phyloP scores from a whole-genome alignment of 2,113 vertebrate species.

The Rhombomys opimus region DNA sequence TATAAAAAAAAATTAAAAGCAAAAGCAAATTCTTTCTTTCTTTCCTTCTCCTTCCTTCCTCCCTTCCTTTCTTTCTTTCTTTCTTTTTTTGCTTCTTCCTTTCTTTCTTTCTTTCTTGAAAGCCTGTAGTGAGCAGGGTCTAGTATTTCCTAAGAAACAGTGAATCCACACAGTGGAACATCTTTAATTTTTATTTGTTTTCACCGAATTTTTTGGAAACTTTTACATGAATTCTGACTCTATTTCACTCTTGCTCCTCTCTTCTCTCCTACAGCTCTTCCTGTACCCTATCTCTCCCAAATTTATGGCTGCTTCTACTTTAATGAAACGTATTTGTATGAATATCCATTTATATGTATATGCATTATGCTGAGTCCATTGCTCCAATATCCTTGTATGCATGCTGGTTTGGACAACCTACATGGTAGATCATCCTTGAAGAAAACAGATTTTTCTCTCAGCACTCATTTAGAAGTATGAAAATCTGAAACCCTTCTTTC shows the following conservation, averaged over 20 bases:
- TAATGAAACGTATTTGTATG: not conserved
- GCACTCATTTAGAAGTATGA: too few relatives aligned
- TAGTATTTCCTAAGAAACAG: not conserved
- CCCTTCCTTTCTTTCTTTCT: too few relatives aligned
- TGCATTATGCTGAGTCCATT: not conserved
- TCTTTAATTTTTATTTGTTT: not conserved
- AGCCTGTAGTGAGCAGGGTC: not conserved
- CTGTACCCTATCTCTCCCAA: not conserved
- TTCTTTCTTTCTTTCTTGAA: not conserved
- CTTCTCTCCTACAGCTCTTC: not conserved
- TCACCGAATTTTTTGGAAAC: not conserved
- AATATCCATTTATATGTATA: not conserved
- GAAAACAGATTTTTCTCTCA: not conserved
- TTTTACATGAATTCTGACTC: not conserved
- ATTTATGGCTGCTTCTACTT: not conserved
- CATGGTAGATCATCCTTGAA: not conserved
- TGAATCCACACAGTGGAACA: not conserved
- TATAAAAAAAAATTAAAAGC: too few relatives aligned
- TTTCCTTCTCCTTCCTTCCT: too few relatives aligned
- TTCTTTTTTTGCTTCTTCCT: not conserved
- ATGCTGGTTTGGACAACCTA: not conserved
- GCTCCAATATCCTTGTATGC: not conserved
- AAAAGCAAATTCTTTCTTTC: too few relatives aligned
- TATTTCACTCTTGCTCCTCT: not conserved
- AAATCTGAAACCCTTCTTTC: not conserved